Evolutionary conservation across 2,888 invertebrate genomes (phyloP), one percentile per base, ranked within the genome.

Genomic region (Volucella zonaria): DNA sequence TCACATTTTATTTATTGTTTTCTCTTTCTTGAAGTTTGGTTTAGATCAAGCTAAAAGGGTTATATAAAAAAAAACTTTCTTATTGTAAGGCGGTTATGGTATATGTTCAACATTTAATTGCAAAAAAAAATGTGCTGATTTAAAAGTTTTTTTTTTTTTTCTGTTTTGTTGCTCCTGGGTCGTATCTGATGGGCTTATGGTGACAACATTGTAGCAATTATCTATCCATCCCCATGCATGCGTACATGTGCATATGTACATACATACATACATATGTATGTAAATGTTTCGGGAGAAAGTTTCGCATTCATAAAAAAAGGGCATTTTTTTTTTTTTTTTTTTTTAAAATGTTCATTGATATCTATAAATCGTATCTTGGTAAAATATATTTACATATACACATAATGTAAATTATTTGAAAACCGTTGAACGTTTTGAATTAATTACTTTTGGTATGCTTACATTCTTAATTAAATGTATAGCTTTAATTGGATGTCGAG

Each of bases 31-130:
- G 31, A 31, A n/a, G 49, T 43, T 43, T 43, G 38, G 10, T 12
- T 38, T 51, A 38, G 31, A 45, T 45, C 43, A 49, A n/a, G 54
- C 49, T 18, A 49, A 47, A 43, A 59, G 1, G 38, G 23, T 11
- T 38, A 56, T 38, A 10, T 38, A 38, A 11, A 62, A 64, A 40
- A 51, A 15, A 64, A 68, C 67, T 67, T 67, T 67, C 67, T 67
- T 67, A 54, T 45, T 31, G 14, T 45, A 8, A 9, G 47, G 1
- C 12, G 14, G 0, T 14, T 47, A 3, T 61, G 31, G 1, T 18
- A 23, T 18, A 51, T 45, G 10, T 45, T 40, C 8, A 51, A 14
- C 1, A 10, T 8, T 9, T 54, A 56, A 38, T 56, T 56, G 45
- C 56, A 31, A 62, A 64, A 40, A 58, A 62, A 62, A 40, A 12